Conservation (phyloP, 2,888 invertebrate species). For the Meganola albula region DNA sequence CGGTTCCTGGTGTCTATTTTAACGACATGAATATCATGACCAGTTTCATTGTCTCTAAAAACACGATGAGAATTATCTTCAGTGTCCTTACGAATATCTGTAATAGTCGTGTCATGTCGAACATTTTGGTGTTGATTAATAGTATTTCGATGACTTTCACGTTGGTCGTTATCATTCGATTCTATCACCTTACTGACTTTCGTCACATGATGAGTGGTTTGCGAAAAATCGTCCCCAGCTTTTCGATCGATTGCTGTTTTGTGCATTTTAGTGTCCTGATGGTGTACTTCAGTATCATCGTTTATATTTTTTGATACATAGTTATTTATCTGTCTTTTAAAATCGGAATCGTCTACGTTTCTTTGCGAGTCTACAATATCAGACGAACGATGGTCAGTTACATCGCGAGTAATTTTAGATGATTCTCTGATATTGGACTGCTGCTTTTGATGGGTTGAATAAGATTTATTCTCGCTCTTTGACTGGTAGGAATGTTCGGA, state of each 20-base stretch:
- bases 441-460: constrained; percentile 44
- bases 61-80: background rate
- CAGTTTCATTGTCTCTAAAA: background rate
- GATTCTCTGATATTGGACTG: constrained; percentile 43
- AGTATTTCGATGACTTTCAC: constrained; percentile 11
- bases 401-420: constrained; percentile 40
- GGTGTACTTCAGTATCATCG: constrained; percentile 26
- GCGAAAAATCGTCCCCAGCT: constrained; percentile 21
- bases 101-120: background rate
- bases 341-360: constrained; percentile 53
- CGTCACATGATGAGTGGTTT: constrained; percentile 22
- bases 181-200: constrained; percentile 27
- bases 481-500: constrained; percentile 53
- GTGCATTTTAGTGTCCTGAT: constrained; percentile 21
- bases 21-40: background rate
- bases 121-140: constrained; percentile 12
- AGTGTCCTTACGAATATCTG: constrained; percentile 16
- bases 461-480: constrained; percentile 48
- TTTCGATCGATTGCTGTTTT: constrained; percentile 25
- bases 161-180: constrained; percentile 24
- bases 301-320: constrained; percentile 27
- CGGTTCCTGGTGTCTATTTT: background rate
- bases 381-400: constrained; percentile 31
- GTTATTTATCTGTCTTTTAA: constrained; percentile 37
- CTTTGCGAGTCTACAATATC: constrained; percentile 59